A percentile compares a stretch with the other conserved stretches of the same genome.
Evolutionary conservation across 64 coral and sea anemone species (phyloP).

Genomic region (Exaiptasia diaphana): DNA sequence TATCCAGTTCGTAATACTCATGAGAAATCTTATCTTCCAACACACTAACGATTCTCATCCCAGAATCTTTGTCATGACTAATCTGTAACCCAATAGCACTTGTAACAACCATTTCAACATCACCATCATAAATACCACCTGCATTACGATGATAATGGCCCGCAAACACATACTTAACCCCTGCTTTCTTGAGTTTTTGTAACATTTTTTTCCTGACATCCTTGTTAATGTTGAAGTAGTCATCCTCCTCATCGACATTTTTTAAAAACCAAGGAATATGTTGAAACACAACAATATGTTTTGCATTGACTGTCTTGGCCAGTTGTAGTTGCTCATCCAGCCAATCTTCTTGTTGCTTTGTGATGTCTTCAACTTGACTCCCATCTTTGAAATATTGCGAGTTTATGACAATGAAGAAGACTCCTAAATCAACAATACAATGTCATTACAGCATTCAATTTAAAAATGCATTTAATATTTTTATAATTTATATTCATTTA

Average conservation of each 20-base stretch:
- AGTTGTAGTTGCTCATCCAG: conserved; percentile 70
- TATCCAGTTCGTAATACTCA: conserved; percentile 82
- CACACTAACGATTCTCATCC: conserved; percentile 83
- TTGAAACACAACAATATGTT: conserved; percentile 90
- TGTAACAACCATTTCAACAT: conserved; percentile 94
- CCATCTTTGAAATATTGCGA: conserved; percentile 93
- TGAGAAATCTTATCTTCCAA: conserved; percentile 65
- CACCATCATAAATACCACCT: conserved; percentile 85
- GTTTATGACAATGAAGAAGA: conserved; percentile 96
- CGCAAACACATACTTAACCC: conserved; percentile 90
- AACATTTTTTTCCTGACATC: conserved; percentile 63
- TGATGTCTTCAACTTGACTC: conserved; percentile 54
- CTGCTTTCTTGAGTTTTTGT: conserved; percentile 77
- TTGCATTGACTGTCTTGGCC: conserved; percentile 52
- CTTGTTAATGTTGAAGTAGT: conserved; percentile 88
- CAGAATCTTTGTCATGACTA: conserved; percentile 85
- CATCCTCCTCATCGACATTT: conserved; percentile 47
- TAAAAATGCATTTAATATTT: no score
- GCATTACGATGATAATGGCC: conserved; percentile 99
- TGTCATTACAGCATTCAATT: no score
- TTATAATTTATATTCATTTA: no score
- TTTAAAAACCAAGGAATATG: conserved; percentile 97
- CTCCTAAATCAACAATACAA: conserved; percentile 45
- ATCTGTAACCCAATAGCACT: conserved; percentile 96
- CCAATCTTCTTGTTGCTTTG: conserved; percentile 76